Percentiles rank a stretch among this genome's conserved stretches.
phyloP scores from a whole-genome alignment of 2,888 invertebrate genomes.

The Megalurothrips usitatus region DNA sequence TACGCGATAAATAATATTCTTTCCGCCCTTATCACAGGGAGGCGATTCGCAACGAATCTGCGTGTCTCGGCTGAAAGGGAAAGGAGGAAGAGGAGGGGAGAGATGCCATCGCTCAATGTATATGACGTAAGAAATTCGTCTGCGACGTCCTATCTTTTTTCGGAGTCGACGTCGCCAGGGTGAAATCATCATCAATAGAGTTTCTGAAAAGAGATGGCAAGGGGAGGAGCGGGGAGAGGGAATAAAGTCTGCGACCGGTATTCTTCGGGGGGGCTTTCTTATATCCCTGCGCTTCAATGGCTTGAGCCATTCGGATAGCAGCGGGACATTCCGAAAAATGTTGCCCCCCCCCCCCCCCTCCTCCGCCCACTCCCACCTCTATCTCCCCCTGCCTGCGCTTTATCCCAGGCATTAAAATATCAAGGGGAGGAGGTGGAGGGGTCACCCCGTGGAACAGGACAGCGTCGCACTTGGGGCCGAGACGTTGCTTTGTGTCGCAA shows the following conservation, averaged over 20 bases:
- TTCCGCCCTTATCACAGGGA: background rate
- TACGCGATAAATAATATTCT: background rate
- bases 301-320: background rate
- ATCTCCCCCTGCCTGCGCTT: background rate
- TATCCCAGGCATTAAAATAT: conserved; percentile 6
- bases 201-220: background rate
- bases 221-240: background rate
- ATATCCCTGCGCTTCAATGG: conserved; percentile 11
- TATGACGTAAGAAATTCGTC: conserved; percentile 15
- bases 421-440: background rate
- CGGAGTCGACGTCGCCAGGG: background rate
- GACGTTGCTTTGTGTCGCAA: no score
- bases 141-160: background rate
- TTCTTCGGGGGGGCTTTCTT: background rate
- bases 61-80: background rate
- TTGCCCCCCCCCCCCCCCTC: background rate
- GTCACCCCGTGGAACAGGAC: no score
- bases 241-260: background rate
- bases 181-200: conserved; percentile 18
- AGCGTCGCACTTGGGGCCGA: no score
- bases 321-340: background rate
- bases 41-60: no score
- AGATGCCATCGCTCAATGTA: background rate
- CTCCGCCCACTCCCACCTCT: background rate
- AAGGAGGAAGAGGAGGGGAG: background rate